phyloP scores from a whole-genome alignment of 1,140 invertebrate genomes.

The Drosophila kurseongensis region DNA sequence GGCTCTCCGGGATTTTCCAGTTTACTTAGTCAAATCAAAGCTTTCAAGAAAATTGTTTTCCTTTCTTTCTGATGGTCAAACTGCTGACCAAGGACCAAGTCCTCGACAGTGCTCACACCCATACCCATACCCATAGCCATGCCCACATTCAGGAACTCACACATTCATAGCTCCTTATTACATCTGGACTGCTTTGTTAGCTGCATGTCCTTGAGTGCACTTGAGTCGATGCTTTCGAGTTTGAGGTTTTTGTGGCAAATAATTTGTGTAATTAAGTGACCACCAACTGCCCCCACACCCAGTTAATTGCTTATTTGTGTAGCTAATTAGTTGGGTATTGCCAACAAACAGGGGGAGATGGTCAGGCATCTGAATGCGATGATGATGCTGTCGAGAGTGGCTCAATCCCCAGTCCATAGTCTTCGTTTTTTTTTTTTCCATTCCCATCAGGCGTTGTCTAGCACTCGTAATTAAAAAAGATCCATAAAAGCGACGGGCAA shows the following conservation, averaged over 20 bases:
- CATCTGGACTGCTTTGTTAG: conserved; percentile 40
- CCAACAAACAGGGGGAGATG: conserved; percentile 42
- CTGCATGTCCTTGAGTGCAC: conserved; percentile 50
- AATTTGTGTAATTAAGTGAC: conserved; percentile 67
- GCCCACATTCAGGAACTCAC: neutral
- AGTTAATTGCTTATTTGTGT: conserved; percentile 59
- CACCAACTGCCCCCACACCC: conserved; percentile 15
- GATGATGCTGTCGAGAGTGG: conserved; percentile 9
- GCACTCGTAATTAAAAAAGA: conserved; percentile 72
- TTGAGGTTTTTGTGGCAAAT: conserved; percentile 57
- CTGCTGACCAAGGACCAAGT: conserved; percentile 41
- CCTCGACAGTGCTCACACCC: no score
- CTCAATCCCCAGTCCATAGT: conserved; percentile 14
- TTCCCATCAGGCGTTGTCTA: conserved; percentile 17
- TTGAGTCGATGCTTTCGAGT: conserved; percentile 19
- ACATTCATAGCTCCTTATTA: conserved; percentile 18
- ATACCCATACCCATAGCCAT: neutral
- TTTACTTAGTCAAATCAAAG: conserved; percentile 82
- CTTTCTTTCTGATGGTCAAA: conserved; percentile 43
- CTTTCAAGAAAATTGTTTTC: conserved; percentile 79
- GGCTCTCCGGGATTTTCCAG: conserved; percentile 58
- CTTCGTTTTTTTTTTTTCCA: conserved; percentile 2
- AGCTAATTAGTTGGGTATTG: conserved; percentile 58
- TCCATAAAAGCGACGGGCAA: conserved; percentile 38
- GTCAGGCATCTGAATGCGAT: neutral